Base-by-base conservation (phyloP, 2,113 vertebrate genomes). In the Lasiurus cinereus region DNA sequence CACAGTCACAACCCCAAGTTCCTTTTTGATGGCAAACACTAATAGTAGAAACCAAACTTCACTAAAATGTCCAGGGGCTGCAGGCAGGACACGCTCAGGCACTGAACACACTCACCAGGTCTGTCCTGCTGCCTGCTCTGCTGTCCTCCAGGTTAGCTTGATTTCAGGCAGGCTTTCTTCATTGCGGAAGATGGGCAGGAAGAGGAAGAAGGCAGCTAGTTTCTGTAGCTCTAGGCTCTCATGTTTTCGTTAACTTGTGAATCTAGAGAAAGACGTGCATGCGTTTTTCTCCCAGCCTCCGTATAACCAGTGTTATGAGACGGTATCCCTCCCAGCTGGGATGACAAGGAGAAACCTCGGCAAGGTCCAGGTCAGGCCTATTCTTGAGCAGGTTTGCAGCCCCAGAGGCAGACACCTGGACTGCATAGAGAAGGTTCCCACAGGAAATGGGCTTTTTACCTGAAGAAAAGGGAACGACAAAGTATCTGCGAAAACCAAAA, bases 1-100 rank as follows among this genome's bases (percentile, higher is more conserved):
- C 22, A 3, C 24, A 2, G 39, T 67, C 10, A n/a, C 52, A 50
- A 62, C 19, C 2, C 0, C 2, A 12, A 8, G 4, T 52, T 18
- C 21, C 31, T 69, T 83, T 67, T 33, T 22, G 21, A 54, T 21
- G 83, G 73, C 36, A 86, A 59, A 48, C 50, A 52, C 50, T 52
- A 16, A 13, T 11, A 59, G 27, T 56, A 91, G 72, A 76, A 77
- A 46, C 18, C 22, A 54, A 66, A n/a, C 27, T 36, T 21, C 24
- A 82, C 46, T 50, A 10, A 31, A 36, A 46, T 66, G 52, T 66
- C 6, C 62, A 36, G 74, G 46, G 64, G 5, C 56, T 79, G 56
- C 43, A 21, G 72, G 31, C 1, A 0, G 11, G 13, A 27, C 39
- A 22, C 72, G 48, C 19, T 69, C 43, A 50, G 43, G 39, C 8